Conservation (phyloP, 2,888 invertebrate genomes). For the Mesorhabditis sp. region DNA sequence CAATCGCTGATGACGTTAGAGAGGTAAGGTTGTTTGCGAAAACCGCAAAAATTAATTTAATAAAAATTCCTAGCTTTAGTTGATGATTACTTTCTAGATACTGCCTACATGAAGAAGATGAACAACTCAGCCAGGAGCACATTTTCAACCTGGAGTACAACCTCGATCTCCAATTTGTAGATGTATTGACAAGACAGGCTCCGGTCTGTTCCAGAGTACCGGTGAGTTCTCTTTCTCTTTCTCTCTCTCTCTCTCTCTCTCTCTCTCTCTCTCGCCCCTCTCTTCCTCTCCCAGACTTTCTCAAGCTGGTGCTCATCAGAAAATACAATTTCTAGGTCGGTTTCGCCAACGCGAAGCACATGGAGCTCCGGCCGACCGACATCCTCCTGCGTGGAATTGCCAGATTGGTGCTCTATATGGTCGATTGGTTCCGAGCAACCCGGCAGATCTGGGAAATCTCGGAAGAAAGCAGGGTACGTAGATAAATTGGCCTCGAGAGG, state of each 20-base stretch:
- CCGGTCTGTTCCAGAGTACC: not conserved
- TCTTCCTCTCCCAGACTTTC: no score
- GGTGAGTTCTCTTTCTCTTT: not conserved
- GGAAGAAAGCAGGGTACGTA: not conserved
- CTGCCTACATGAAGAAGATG: not conserved
- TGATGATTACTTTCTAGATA: not conserved
- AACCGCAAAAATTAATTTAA: no score
- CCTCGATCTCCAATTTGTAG: not conserved
- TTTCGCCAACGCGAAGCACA: not conserved
- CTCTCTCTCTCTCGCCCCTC: no score
- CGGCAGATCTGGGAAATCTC: not conserved
- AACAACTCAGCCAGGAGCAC: not conserved
- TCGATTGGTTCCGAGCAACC: not conserved
- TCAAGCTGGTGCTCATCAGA: no score
- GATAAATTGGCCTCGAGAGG: not conserved
- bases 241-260: not conserved
- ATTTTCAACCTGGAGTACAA: not conserved
- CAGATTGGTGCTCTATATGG: constrained; percentile 3
- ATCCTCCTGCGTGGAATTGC: not conserved
- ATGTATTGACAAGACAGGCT: not conserved
- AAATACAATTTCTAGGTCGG: not conserved
- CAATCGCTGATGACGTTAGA: no score
- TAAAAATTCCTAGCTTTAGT: no score
- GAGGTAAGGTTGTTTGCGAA: no score
- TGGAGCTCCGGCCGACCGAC: not conserved